Evolutionary conservation across 2,797 vertebrate genomes (phyloP).

Genomic region (Nasua narica): DNA sequence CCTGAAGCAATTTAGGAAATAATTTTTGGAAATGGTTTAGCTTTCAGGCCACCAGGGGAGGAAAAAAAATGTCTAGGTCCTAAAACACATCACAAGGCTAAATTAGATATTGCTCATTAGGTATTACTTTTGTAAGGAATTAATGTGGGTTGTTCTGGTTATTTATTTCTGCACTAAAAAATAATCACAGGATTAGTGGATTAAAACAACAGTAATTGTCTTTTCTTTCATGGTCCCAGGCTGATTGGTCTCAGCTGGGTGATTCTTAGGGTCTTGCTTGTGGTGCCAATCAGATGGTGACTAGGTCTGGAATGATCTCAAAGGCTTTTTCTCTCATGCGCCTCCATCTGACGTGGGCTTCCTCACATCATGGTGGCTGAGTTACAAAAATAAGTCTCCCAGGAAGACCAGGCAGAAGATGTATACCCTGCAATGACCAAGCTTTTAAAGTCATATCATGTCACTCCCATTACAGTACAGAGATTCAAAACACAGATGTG

Average conservation of each 20-base stretch:
- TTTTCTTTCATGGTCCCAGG: background rate
- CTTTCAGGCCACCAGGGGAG: background rate
- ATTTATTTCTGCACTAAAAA: background rate
- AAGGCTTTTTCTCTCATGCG: background rate
- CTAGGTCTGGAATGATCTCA: background rate
- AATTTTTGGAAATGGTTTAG: background rate
- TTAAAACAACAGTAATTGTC: background rate
- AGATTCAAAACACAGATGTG: background rate
- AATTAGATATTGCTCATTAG: background rate
- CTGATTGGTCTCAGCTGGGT: background rate
- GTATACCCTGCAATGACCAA: fast-evolving
- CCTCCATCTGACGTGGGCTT: background rate
- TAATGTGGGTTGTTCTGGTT: background rate
- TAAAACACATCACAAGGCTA: background rate
- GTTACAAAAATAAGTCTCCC: background rate
- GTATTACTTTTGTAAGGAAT: background rate
- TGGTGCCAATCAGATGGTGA: background rate
- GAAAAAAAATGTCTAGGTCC: background rate
- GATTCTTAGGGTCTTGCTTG: background rate
- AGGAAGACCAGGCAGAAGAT: background rate
- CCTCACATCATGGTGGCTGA: background rate
- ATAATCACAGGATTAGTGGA: background rate
- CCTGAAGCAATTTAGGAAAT: background rate
- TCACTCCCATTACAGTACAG: background rate
- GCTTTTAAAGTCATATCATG: background rate